Conservation (phyloP, 2,888 invertebrate genomes). For the Papilio elwesi region DNA sequence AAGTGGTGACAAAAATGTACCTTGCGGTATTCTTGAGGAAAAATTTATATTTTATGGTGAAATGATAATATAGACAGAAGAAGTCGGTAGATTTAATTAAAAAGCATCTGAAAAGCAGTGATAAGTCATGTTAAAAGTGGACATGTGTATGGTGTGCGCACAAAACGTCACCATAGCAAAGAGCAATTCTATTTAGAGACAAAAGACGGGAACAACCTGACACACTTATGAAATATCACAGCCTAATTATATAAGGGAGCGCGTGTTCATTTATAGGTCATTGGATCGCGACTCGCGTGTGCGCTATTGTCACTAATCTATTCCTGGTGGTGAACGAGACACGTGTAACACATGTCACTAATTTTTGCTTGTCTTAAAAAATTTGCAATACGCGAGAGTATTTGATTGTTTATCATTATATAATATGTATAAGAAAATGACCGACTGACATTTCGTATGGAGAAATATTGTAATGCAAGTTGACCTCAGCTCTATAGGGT, state of each 20-base stretch:
- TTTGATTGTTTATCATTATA: neutral
- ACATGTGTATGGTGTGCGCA: neutral
- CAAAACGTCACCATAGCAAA: conserved; percentile 10
- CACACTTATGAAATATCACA: conserved; percentile 32
- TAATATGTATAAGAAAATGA: no score
- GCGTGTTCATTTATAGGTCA: conserved; percentile 35
- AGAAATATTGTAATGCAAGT: no score
- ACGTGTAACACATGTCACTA: neutral
- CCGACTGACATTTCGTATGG: no score
- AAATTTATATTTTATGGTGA: no score
- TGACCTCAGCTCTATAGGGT: no score
- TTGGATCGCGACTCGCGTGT: conserved; percentile 17
- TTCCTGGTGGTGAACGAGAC: neutral
- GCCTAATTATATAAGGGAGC: conserved; percentile 31
- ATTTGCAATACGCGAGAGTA: neutral
- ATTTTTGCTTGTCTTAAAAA: neutral
- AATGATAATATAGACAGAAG: no score
- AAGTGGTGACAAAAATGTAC: no score
- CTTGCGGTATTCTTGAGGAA: no score
- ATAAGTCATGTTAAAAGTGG: neutral
- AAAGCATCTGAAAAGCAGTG: no score
- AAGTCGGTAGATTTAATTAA: no score
- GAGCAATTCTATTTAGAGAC: conserved; percentile 17
- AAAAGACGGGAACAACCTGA: conserved; percentile 23
- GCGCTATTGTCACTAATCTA: neutral